These are phyloP conservation scores for Ephydatia muelleri DNA, from an alignment of 37 sponge, comb jelly and placozoan genomes.

Conservation along the genomic window DNA sequence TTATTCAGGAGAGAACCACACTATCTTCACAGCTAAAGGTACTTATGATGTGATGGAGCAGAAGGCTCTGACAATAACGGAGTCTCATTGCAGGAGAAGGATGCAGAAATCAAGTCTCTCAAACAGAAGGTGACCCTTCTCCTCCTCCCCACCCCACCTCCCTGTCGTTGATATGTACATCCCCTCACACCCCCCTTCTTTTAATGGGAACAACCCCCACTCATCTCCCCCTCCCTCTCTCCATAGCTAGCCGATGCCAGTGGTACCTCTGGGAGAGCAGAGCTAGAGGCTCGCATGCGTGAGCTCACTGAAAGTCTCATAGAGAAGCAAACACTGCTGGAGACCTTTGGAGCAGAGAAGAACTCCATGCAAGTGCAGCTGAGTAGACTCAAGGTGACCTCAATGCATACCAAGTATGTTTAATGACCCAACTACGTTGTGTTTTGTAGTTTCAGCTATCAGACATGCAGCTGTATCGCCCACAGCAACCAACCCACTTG, in stretches of 20 bases:
- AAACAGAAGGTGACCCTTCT: conserved; percentile 25
- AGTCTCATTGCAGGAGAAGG: conserved; percentile 11
- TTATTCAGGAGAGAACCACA: conserved; percentile 17
- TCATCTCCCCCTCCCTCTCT: not conserved
- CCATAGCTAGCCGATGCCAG: not conserved
- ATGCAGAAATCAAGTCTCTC: conserved; percentile 15
- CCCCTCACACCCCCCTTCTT: not conserved
- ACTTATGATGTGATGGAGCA: not conserved
- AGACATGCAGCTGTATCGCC: not conserved
- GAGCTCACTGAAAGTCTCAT: conserved; percentile 87
- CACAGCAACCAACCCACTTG: not conserved
- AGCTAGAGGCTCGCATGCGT: conserved; percentile 65
- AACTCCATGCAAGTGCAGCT: conserved; percentile 71
- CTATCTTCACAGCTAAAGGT: conserved; percentile 15
- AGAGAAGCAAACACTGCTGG: conserved; percentile 83
- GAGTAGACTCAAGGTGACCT: conserved; percentile 58
- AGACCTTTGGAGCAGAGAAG: conserved; percentile 76
- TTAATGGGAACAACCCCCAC: not conserved
- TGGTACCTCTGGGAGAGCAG: conserved; percentile 14
- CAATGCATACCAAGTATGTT: not conserved
- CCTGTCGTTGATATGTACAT: not conserved
- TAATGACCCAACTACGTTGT: not conserved
- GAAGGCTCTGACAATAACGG: no score
- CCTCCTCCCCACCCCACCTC: not conserved
- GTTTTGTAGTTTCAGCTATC: not conserved